Evolutionary conservation across 1,140 invertebrate genomes (phyloP).

Genomic region (Drosophila rhopaloa): DNA sequence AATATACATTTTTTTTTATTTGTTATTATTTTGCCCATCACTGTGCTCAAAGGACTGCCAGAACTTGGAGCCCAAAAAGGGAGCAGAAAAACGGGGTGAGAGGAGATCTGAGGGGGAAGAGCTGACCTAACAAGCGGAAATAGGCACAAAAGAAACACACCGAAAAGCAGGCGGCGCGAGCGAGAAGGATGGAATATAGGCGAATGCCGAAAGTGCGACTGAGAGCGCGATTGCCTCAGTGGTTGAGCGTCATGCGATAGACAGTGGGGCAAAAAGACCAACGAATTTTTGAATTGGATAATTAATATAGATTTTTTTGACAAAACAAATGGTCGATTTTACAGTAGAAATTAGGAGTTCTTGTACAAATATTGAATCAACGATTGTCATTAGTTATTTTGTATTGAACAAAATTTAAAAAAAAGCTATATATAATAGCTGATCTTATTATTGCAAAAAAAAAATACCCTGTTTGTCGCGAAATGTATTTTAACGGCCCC

Average conservation of each 20-base stretch:
- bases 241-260: conserved; percentile 33
- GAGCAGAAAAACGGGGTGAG: conserved; percentile 17
- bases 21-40: background rate
- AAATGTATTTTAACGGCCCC: background rate
- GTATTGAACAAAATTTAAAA: background rate
- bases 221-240: conserved; percentile 21
- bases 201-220: conserved; percentile 9
- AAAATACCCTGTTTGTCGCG: too few relatives aligned
- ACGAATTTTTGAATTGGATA: too few relatives aligned
- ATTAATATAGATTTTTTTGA: too few relatives aligned
- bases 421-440: background rate
- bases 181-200: conserved; percentile 13
- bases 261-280: conserved; percentile 10
- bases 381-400: too few relatives aligned
- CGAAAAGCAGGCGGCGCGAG: conserved; percentile 23
- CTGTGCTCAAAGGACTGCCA: conserved; percentile 30
- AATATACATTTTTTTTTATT: background rate
- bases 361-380: too few relatives aligned
- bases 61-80: conserved; percentile 47
- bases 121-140: conserved; percentile 60
- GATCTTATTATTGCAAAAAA: too few relatives aligned
- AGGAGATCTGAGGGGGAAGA: conserved; percentile 6
- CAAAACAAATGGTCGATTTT: too few relatives aligned
- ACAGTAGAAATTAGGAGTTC: too few relatives aligned
- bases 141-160: conserved; percentile 52